phyloP scores from a whole-genome alignment of 2,888 invertebrate genomes.

The Mystacides longicornis region DNA sequence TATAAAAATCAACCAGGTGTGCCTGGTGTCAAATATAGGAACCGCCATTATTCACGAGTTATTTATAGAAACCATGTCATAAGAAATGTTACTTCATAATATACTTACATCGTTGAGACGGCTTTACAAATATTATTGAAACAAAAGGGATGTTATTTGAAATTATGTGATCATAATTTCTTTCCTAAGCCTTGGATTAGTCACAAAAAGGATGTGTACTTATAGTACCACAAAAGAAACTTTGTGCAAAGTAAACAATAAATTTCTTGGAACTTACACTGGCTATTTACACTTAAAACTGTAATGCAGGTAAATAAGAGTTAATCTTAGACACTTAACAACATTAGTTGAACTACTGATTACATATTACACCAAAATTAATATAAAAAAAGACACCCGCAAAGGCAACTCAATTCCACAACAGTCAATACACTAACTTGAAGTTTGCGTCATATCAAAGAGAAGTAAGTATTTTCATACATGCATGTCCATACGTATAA shows the following conservation, averaged over 20 bases:
- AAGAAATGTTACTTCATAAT: not conserved
- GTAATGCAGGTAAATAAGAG: not conserved
- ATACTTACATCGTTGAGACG: no score
- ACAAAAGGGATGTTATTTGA: no score
- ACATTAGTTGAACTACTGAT: not conserved
- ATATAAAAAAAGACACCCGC: conserved; percentile 6
- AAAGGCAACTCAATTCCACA: conserved; percentile 4
- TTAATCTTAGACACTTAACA: not conserved
- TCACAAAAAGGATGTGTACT: no score
- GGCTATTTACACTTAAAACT: not conserved
- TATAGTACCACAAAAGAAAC: no score
- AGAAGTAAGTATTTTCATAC: no score
- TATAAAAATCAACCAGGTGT: conserved; percentile 15
- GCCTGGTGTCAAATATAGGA: conserved; percentile 8
- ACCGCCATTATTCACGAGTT: conserved; percentile 16
- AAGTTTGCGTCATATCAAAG: conserved; percentile 8
- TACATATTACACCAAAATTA: not conserved
- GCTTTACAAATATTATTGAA: no score
- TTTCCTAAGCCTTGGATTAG: no score
- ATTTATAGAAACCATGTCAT: conserved; percentile 18
- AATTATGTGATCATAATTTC: no score
- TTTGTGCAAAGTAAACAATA: not conserved
- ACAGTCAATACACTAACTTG: conserved; percentile 5
- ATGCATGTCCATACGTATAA: not conserved
- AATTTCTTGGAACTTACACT: not conserved